Evolutionary conservation across 1,140 invertebrate genomes (phyloP), one percentile per base, ranked within the genome.

Genomic region (Tribolium castaneum): DNA sequence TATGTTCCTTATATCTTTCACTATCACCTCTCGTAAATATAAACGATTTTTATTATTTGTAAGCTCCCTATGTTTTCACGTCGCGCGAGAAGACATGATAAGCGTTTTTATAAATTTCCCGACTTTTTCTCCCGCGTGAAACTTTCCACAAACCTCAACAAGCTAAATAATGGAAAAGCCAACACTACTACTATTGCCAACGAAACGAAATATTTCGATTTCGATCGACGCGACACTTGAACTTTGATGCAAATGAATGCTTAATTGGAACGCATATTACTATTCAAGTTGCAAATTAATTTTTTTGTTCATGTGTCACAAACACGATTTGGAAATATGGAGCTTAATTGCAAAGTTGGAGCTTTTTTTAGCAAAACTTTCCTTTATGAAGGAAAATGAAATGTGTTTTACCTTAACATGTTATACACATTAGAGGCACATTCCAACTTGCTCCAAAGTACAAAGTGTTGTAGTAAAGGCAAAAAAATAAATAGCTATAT

Each of bases 21-120:
- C 22, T 66, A 66, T 66, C 78, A 54, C 59, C 51, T 72, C 59
- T 79, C 74, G 71, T 79, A 70, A 75, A 50, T 79, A 79, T 79
- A 79, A 72, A 54, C 70, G 70, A 72, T 54, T 72, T 72, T 72
- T 72, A 72, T 72, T 72, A 72, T 72, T 72, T 72, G 45, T 72
- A 72, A 72, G 50, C 45, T 54, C 70, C 70, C 70, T 54, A 54
- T 72, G 45, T 54, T 72, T 72, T 72, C 50, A 72, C 70, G 50
- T 72, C 39, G 50, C 59, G 30, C 16, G 70, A 70, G 50, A 19
- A 72, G 70, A 72, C 70, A 54, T 54, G 70, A 72, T 72, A 72
- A 72, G 70, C 70, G 50, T 72, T 72, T 72, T 72, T 72, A 72
- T 72, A 54, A 72, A 72, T 51, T 50, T 72, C 45, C 70, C 6